Evolutionary conservation across 2,113 vertebrate genomes (phyloP).

Genomic region (Bothrops jararaca): DNA sequence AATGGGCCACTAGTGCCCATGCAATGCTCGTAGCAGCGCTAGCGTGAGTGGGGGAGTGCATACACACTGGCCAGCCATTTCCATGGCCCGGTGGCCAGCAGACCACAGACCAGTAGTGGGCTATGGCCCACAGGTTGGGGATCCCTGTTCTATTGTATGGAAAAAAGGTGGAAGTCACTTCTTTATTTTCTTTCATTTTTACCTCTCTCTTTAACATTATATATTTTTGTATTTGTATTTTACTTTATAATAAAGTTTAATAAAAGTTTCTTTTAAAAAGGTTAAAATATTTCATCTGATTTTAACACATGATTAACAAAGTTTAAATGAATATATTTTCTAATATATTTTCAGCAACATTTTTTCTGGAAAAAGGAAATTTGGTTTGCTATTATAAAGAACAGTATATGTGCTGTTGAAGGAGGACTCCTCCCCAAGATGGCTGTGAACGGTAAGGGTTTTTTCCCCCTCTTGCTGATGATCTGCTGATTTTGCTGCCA

Average conservation of each 20-base stretch:
- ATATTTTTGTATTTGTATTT: not conserved
- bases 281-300: not conserved
- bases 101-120: too few relatives aligned
- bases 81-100: too few relatives aligned
- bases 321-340: not conserved
- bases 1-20: too few relatives aligned
- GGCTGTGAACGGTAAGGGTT: not conserved
- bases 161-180: too few relatives aligned
- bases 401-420: not conserved
- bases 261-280: not conserved
- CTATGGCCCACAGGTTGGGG: too few relatives aligned
- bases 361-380: not conserved
- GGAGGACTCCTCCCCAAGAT: not conserved
- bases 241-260: not conserved
- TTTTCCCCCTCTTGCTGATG: not conserved
- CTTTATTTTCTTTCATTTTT: not conserved
- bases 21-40: too few relatives aligned
- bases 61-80: too few relatives aligned
- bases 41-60: too few relatives aligned
- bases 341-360: not conserved
- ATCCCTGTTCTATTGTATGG: too few relatives aligned
- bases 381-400: not conserved
- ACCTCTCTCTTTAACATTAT: not conserved
- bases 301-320: not conserved
- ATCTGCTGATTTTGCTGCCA: too few relatives aligned